phyloP scores from a whole-genome alignment of 2,888 invertebrate species.

The Clusia tigrina region DNA sequence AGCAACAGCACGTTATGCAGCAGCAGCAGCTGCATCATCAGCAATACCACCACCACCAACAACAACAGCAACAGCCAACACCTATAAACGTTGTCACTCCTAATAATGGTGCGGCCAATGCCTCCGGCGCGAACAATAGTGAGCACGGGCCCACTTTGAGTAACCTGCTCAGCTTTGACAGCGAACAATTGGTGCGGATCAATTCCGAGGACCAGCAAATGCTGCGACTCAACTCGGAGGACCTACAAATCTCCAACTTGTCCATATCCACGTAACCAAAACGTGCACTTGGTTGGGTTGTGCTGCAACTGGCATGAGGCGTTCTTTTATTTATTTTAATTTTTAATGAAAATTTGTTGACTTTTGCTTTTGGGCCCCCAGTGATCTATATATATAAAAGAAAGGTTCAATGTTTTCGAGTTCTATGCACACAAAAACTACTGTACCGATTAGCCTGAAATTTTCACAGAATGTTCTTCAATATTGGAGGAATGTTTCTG shows the following conservation, averaged over 20 bases:
- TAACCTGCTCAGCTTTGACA: constrained; percentile 65
- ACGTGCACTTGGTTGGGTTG: not conserved
- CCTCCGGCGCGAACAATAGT: constrained; percentile 33
- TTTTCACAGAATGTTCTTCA: too few relatives aligned
- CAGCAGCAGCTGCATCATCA: constrained; percentile 44
- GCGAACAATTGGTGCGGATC: constrained; percentile 65
- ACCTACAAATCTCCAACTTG: constrained; percentile 65
- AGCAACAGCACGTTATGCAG: constrained; percentile 38
- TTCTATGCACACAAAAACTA: too few relatives aligned
- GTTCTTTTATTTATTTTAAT: not conserved
- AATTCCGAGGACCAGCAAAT: constrained; percentile 67
- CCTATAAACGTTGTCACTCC: constrained; percentile 19
- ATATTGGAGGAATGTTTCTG: too few relatives aligned
- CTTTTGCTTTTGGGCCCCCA: too few relatives aligned
- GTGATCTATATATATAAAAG: too few relatives aligned
- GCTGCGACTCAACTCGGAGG: constrained; percentile 66
- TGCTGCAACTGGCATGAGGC: not conserved
- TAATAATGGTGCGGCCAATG: constrained; percentile 20
- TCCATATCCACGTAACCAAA: constrained; percentile 59
- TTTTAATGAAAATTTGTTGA: too few relatives aligned
- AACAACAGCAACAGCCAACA: constrained; percentile 27
- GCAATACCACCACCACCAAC: constrained; percentile 25
- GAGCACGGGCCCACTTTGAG: constrained; percentile 60
- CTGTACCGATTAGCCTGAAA: too few relatives aligned
- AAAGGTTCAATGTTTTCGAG: too few relatives aligned